phyloP scores from a whole-genome alignment of 2,888 invertebrate species.

The Philaethria dido region DNA sequence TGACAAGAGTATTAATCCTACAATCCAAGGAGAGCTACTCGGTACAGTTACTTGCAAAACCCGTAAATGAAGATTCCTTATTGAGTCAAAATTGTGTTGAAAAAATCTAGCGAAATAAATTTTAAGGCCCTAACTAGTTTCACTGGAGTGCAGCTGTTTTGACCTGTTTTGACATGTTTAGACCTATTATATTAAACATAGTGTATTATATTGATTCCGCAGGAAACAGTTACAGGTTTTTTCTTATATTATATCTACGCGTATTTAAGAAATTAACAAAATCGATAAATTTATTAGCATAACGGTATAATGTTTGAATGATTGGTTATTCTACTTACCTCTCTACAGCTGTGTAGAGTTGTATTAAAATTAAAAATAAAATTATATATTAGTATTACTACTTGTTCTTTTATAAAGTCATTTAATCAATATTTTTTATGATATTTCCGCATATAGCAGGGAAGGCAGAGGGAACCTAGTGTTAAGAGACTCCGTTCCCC shows the following conservation, averaged over 20 bases:
- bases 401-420: too few relatives aligned
- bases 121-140: constrained; percentile 25
- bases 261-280: not conserved
- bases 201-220: not conserved
- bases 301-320: not conserved
- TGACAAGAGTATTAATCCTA: constrained; percentile 34
- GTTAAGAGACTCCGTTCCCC: too few relatives aligned
- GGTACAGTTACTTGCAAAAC: constrained; percentile 39
- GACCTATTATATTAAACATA: constrained; percentile 9
- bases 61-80: constrained; percentile 32
- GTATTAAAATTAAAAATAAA: too few relatives aligned
- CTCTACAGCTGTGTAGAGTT: too few relatives aligned
- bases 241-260: not conserved
- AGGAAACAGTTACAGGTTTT: not conserved
- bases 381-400: too few relatives aligned
- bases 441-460: too few relatives aligned
- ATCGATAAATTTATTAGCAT: not conserved
- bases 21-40: constrained; percentile 38
- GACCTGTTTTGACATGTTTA: constrained; percentile 15
- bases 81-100: constrained; percentile 20
- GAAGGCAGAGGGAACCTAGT: too few relatives aligned
- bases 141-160: constrained; percentile 8
- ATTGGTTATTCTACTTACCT: too few relatives aligned
- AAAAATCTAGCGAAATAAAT: constrained; percentile 23
- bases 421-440: too few relatives aligned